These are phyloP conservation scores for Odocoileus virginianus DNA, from an alignment of 2,113 vertebrate genomes.

Conservation along the genomic window DNA sequence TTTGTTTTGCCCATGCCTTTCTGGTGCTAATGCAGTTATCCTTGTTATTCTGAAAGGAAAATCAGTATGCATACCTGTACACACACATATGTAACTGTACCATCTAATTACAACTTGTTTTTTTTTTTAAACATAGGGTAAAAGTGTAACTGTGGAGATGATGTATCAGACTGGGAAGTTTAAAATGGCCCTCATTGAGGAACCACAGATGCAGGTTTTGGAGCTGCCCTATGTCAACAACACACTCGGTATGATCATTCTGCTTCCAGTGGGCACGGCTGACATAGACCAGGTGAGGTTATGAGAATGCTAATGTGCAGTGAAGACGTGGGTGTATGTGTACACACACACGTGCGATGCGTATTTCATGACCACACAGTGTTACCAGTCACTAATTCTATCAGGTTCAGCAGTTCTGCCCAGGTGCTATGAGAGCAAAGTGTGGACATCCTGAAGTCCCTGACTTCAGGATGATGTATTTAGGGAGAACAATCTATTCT, in stretches of 20 bases:
- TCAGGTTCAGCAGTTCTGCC: neutral
- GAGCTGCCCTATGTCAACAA: constrained; percentile 86
- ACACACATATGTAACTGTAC: neutral
- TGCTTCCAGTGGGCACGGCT: constrained; percentile 80
- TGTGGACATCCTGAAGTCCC: neutral
- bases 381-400: neutral
- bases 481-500: neutral
- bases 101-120: neutral
- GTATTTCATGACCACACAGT: neutral
- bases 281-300: constrained; percentile 72
- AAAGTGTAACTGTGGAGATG: constrained; percentile 83
- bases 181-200: constrained; percentile 72
- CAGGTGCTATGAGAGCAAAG: neutral
- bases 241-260: constrained; percentile 87
- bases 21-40: neutral
- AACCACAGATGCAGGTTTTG: constrained; percentile 80
- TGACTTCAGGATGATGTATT: neutral
- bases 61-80: neutral
- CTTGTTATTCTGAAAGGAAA: neutral
- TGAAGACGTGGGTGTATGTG: fast-evolving
- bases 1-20: neutral
- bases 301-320: too few relatives aligned
- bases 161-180: constrained; percentile 84
- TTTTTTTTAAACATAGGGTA: constrained; percentile 74
- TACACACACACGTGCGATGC: fast-evolving